These are phyloP conservation scores for Nymphalis urticae DNA, from an alignment of 2,888 invertebrate species.

Conservation along the genomic window DNA sequence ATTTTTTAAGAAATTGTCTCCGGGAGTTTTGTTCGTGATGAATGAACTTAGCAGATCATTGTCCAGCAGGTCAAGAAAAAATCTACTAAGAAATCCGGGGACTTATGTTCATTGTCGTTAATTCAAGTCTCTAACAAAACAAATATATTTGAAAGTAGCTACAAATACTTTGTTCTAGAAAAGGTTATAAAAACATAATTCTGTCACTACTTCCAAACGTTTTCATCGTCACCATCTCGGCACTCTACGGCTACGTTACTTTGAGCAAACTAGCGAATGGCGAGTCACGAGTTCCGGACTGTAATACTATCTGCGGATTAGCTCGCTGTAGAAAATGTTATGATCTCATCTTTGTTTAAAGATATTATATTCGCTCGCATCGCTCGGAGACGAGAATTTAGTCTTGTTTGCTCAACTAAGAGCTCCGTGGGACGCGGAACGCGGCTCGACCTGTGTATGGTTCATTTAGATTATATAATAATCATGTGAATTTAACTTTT, in stretches of 20 bases:
- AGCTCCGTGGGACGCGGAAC: constrained; percentile 44
- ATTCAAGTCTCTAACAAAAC: too few species aligned
- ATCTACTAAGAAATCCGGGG: too few species aligned
- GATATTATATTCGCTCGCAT: constrained; percentile 48
- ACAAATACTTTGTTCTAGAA: too few species aligned
- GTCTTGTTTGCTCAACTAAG: constrained; percentile 60
- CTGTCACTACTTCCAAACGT: too few species aligned
- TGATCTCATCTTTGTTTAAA: constrained; percentile 38
- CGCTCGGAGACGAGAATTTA: constrained; percentile 47
- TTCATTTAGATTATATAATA: neutral
- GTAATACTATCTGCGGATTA: constrained; percentile 32
- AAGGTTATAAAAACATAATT: too few species aligned
- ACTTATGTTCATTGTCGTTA: too few species aligned
- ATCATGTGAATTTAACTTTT: constrained; percentile 12
- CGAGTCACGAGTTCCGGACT: constrained; percentile 7
- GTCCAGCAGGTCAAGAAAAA: too few species aligned
- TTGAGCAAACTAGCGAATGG: neutral
- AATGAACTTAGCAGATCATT: too few species aligned
- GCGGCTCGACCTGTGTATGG: constrained; percentile 26
- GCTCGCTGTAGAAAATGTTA: constrained; percentile 33
- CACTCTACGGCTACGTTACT: neutral
- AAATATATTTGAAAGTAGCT: too few species aligned
- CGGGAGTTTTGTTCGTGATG: too few species aligned
- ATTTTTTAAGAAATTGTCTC: too few species aligned
- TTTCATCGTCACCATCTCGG: too few species aligned